Conservation (phyloP, 2,113 vertebrate species). For the Propithecus coquereli region DNA sequence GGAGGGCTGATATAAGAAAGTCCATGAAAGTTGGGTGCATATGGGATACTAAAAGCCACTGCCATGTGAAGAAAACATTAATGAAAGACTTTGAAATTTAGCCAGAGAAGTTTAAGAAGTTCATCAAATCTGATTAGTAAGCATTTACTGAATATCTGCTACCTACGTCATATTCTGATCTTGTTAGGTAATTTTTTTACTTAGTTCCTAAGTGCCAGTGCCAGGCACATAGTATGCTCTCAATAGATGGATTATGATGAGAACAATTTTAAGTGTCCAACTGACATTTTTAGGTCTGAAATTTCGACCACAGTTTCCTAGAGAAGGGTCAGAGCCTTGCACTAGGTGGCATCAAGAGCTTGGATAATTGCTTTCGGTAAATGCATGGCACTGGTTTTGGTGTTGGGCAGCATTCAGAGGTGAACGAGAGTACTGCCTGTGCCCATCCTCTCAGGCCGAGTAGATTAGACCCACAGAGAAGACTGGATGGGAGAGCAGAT, state of each 20-base stretch:
- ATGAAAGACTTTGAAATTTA: conserved; percentile 1
- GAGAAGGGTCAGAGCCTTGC: neutral
- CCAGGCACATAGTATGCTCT: neutral
- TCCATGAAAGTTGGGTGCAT: neutral
- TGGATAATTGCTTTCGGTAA: neutral
- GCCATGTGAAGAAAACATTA: neutral
- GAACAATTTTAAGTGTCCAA: neutral
- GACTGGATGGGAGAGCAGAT: conserved; percentile 14
- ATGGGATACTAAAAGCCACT: neutral
- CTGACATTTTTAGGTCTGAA: neutral
- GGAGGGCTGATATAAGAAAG: neutral
- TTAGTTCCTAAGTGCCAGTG: neutral
- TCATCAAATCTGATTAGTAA: neutral
- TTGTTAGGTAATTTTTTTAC: neutral
- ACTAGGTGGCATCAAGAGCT: neutral
- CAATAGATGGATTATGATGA: neutral
- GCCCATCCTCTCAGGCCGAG: neutral
- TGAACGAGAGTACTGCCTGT: neutral
- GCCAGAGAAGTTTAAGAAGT: conserved; percentile 14
- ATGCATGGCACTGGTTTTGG: neutral
- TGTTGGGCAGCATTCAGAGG: neutral
- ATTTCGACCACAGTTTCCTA: conserved; percentile 1
- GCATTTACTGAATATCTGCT: neutral
- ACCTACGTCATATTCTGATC: neutral
- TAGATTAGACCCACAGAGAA: neutral